phyloP scores from a whole-genome alignment of 2,113 vertebrate genomes.

The Zosterops japonicus region DNA sequence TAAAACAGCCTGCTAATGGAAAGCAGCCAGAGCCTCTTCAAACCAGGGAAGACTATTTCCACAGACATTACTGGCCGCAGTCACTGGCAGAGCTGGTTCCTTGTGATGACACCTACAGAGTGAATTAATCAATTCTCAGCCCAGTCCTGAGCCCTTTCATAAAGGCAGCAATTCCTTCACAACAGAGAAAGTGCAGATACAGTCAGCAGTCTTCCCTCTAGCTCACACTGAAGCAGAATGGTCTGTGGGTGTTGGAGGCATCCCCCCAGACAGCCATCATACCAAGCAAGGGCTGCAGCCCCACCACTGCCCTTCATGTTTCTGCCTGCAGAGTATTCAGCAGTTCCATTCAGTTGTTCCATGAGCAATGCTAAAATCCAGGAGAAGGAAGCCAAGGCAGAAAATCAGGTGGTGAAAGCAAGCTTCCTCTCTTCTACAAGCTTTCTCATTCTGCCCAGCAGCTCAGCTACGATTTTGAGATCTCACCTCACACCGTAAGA shows the following conservation, averaged over 20 bases:
- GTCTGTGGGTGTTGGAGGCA: background rate
- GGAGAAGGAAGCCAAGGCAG: background rate
- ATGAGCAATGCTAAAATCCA: background rate
- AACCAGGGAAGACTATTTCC: background rate
- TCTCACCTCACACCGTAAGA: fast-evolving
- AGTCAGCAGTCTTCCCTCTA: fast-evolving
- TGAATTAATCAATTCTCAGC: background rate
- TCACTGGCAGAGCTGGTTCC: background rate
- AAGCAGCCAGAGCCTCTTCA: background rate
- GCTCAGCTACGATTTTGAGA: background rate
- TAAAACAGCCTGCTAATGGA: background rate
- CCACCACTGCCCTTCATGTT: background rate
- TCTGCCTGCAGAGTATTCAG: background rate
- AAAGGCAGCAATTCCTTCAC: background rate
- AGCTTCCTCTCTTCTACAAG: background rate
- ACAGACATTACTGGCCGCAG: background rate
- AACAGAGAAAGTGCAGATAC: background rate
- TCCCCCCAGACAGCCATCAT: fast-evolving
- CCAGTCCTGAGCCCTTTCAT: background rate
- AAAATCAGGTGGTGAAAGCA: background rate
- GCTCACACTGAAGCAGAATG: fast-evolving
- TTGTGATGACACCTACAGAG: background rate
- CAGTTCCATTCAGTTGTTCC: background rate
- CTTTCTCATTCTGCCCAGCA: background rate
- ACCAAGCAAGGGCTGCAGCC: background rate